Conservation (phyloP, 2,888 invertebrate species). For the Ophonus ardosiacus region DNA sequence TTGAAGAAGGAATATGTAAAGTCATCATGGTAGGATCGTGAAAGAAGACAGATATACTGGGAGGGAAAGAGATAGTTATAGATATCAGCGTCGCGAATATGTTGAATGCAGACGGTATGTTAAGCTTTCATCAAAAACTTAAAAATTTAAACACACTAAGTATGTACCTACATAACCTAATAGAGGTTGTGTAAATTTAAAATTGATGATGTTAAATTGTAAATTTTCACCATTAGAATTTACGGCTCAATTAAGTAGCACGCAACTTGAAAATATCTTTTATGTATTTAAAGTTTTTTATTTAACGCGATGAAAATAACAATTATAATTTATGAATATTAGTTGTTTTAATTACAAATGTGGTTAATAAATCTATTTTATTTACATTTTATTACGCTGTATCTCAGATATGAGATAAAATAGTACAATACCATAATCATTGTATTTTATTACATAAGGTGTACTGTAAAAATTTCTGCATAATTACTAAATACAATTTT, state of each 20-base stretch:
- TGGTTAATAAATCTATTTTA: slow-evolving; percentile 26
- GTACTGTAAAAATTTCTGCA: slow-evolving; percentile 8
- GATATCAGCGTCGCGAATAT: too few species aligned
- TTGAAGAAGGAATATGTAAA: too few species aligned
- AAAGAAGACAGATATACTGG: too few species aligned
- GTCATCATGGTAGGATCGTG: too few species aligned
- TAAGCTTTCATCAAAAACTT: too few species aligned
- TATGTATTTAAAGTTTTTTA: neutral
- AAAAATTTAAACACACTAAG: too few species aligned
- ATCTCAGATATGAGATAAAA: slow-evolving; percentile 19
- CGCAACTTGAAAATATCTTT: neutral
- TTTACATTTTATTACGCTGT: slow-evolving; percentile 2
- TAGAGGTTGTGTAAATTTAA: neutral
- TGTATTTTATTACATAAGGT: slow-evolving; percentile 16
- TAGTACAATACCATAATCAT: slow-evolving; percentile 28
- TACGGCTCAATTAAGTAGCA: neutral
- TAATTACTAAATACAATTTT: slow-evolving; percentile 30
- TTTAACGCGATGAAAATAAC: neutral
- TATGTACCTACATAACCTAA: neutral
- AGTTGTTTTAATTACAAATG: slow-evolving; percentile 18
- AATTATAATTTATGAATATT: slow-evolving; percentile 36
- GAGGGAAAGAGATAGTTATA: too few species aligned
- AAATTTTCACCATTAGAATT: neutral
- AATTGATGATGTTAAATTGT: neutral
- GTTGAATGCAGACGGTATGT: too few species aligned